A percentile compares a stretch with the other conserved stretches of the same genome.
Conservation (phyloP, 1,140 invertebrate species). For the Psix sp. region DNA sequence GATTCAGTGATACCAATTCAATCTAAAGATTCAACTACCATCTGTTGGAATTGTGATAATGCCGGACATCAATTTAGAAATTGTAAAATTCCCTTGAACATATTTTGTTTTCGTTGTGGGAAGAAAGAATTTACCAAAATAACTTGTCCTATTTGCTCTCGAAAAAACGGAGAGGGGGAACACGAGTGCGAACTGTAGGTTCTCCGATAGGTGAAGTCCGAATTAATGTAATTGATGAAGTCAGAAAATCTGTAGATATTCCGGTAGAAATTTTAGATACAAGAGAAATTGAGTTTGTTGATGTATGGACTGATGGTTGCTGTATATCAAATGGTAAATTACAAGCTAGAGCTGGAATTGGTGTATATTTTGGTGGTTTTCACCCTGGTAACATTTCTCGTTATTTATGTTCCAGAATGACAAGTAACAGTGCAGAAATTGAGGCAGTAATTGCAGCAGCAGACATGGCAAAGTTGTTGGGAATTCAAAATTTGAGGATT, state of each 20-base stretch:
- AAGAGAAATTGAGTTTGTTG: neutral
- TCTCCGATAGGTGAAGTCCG: neutral
- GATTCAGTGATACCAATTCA: too few species aligned
- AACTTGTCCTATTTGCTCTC: neutral
- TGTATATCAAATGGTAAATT: slow-evolving; percentile 12
- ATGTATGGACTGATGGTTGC: slow-evolving; percentile 26
- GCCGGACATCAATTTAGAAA: neutral
- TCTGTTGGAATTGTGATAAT: slow-evolving; percentile 20
- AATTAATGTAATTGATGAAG: neutral
- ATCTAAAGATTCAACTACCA: neutral
- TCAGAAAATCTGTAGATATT: neutral
- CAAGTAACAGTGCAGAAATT: slow-evolving; percentile 11
- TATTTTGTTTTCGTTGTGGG: slow-evolving; percentile 11
- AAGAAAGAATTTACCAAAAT: neutral
- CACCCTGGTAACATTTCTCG: slow-evolving; percentile 10
- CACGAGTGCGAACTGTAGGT: neutral
- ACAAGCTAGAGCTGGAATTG: slow-evolving; percentile 7
- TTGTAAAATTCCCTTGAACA: neutral
- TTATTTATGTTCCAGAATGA: neutral
- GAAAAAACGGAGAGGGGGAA: neutral
- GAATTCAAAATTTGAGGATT: slow-evolving; percentile 4
- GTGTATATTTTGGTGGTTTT: slow-evolving; percentile 16
- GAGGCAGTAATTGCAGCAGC: slow-evolving; percentile 10
- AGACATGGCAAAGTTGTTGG: neutral
- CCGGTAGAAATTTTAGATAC: neutral